Conservation (phyloP, 2,797 vertebrate genomes). For the Champsocephalus gunnari region DNA sequence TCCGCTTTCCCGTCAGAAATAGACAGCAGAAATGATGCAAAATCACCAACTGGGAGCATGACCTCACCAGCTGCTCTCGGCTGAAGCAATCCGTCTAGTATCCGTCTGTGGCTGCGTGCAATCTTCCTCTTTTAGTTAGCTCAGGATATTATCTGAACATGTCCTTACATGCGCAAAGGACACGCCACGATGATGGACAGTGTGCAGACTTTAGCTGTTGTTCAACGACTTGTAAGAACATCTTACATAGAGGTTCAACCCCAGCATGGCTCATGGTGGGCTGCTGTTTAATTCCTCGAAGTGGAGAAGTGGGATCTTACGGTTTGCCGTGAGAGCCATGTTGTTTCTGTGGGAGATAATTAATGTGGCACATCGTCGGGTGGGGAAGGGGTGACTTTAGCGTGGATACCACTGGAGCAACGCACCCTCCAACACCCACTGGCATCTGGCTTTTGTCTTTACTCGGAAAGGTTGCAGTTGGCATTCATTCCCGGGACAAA, state of each 20-base stretch:
- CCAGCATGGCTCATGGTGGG: no score
- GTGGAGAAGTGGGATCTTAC: not conserved
- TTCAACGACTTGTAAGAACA: conserved; percentile 17
- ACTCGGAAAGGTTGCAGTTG: no score
- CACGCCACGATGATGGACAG: conserved; percentile 5
- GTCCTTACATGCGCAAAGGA: conserved; percentile 70
- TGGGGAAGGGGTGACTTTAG: conserved; percentile 7
- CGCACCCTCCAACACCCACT: no score
- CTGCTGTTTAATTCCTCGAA: no score
- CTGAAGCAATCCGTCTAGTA: conserved; percentile 65
- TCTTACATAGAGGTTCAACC: conserved; percentile 11
- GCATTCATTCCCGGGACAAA: no score
- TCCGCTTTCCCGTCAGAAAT: conserved; percentile 69
- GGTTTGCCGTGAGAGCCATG: conserved; percentile 4
- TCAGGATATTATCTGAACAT: conserved; percentile 56
- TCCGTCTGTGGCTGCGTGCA: conserved; percentile 47
- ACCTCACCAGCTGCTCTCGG: conserved; percentile 70
- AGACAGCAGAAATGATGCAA: conserved; percentile 56
- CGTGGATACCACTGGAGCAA: no score
- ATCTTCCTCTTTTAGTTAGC: conserved; percentile 63
- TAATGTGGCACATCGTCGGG: conserved; percentile 2
- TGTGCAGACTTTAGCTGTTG: conserved; percentile 31
- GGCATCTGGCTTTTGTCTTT: no score
- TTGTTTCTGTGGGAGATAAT: conserved; percentile 24
- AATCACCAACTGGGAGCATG: conserved; percentile 53